Evolutionary conservation across 2,113 vertebrate genomes (phyloP), one percentile per base, ranked within the genome.

Genomic region (Phoxinus phoxinus): DNA sequence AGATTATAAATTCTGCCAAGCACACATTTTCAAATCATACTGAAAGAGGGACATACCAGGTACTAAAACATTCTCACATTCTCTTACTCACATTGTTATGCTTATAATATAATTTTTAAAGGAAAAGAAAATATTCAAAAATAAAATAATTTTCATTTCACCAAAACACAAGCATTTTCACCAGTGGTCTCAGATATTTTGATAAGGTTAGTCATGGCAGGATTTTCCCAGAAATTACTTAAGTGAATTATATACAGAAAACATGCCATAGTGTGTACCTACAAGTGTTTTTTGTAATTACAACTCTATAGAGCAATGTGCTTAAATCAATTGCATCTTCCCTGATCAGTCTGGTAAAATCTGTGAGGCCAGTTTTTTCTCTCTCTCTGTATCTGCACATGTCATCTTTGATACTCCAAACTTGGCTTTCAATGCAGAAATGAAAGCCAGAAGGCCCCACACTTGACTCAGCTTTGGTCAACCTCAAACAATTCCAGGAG

Each of bases 321-420:
- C 37, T 59, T 63, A 80, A 80, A 44, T 63, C 56, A 37, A 19
- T 9, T 63, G 37, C 58, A 12, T 63, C 13, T 25, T 80, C 37
- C 58, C 77, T 21, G 77, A 63, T 59, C 58, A 80, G 58, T 80
- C 37, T 80, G n/a, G 13, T 81, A 65, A 46, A 25, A 46, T 69
- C 80, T 69, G 12, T 25, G 35, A 79, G 76, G 56, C 32, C 51
- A 25, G 30, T 78, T 53, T 53, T 10, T 75, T 25, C 23, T 37
- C 27, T 63, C 78, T 61, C 78, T 30, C n/a, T 59, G 10, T 37
- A 59, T 59, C 53, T 67, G 23, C 6, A 51, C 25, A 32, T 69
- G 58, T 81, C 58, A 4, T 65, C 58, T 81, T 81, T 81, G 78
- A 63, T 80, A 80, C 63, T 63, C 58, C 37, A 81, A 65, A 81